These are phyloP conservation scores for Caenorhabditis japonica DNA, from an alignment of 2,888 invertebrate species.

Conservation along the genomic window DNA sequence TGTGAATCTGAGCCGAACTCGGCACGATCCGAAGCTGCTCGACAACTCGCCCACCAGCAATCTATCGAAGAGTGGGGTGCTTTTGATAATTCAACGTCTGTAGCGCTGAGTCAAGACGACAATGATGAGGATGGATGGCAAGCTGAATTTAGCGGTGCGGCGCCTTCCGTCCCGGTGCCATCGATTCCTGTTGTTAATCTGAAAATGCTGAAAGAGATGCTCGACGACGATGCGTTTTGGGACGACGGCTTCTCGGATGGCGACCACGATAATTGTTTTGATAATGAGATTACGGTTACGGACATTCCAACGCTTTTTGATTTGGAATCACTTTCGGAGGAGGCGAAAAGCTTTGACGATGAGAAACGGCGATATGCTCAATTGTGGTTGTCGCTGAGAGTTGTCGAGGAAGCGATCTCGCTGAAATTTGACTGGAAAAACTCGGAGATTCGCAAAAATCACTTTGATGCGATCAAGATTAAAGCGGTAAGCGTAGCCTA, in stretches of 20 bases:
- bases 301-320: slow-evolving; percentile 30
- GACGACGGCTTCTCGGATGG: slow-evolving; percentile 37
- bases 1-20: slow-evolving; percentile 2
- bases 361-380: slow-evolving; percentile 20
- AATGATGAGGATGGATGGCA: slow-evolving; percentile 40
- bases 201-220: slow-evolving; percentile 35
- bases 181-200: slow-evolving; percentile 1
- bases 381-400: slow-evolving; percentile 65
- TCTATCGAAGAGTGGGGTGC: slow-evolving; percentile 42
- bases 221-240: slow-evolving; percentile 38
- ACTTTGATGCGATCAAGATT: slow-evolving; percentile 54
- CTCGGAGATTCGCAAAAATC: slow-evolving; percentile 48
- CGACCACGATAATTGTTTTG: neutral
- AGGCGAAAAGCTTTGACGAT: neutral
- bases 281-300: neutral
- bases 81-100: slow-evolving; percentile 13
- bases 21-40: slow-evolving; percentile 18
- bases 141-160: slow-evolving; percentile 36
- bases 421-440: slow-evolving; percentile 68
- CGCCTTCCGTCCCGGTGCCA: neutral
- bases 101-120: neutral
- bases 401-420: slow-evolving; percentile 70
- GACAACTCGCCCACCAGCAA: slow-evolving; percentile 32
- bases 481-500: slow-evolving; percentile 37
- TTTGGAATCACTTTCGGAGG: slow-evolving; percentile 6